Evolutionary conservation across 2,888 invertebrate genomes (phyloP), one percentile per base, ranked within the genome.

Genomic region (Aspidiotus destructor): DNA sequence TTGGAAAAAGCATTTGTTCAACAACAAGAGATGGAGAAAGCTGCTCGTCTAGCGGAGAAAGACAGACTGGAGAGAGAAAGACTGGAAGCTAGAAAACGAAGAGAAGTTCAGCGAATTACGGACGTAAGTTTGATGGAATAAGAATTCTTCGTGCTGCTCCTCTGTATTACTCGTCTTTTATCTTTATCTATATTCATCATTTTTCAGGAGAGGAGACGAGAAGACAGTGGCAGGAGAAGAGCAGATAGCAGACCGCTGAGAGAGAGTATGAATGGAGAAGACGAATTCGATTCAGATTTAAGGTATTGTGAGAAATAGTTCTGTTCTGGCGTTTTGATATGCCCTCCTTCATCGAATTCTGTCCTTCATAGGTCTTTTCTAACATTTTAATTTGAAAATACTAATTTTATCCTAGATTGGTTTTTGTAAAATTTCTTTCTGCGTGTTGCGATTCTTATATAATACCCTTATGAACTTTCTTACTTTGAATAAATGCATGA

Each of bases 81-180:
- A 8, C 78, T 92, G 60, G 90, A 93, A 76, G 88, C 88, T 74
- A 83, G 92, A 71, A 88, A 92, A 76, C 84, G 87, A 71, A 83
- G 88, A 67, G 97, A 98, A 80, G 88, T 96, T 75, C 89, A 92
- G 75, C 82, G 95, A 71, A 89, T 98, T 72, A 85, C 90, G 0
- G 89, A 93, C 74, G 82, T 81, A 75, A 74, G 77, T 73, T 8
- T 67, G 63, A 17, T n/a, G 3, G 13, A 52, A 52, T 15, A 52
- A n/a, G 5, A 52, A n/a, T 52, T 3, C 28, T 28, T 52, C 52
- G 2, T 52, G 2, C 52, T 15, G 11, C 3, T 5, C 52, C 13
- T n/a, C n/a, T 52, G 9, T 54, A 17, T 54, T 54, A n/a, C 9
- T n/a, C 17, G 3, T 8, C 2, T 8, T 54, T 54, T 54, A 8